phyloP scores from a whole-genome alignment of 2,113 vertebrate genomes.

The Chionodraco myersi region DNA sequence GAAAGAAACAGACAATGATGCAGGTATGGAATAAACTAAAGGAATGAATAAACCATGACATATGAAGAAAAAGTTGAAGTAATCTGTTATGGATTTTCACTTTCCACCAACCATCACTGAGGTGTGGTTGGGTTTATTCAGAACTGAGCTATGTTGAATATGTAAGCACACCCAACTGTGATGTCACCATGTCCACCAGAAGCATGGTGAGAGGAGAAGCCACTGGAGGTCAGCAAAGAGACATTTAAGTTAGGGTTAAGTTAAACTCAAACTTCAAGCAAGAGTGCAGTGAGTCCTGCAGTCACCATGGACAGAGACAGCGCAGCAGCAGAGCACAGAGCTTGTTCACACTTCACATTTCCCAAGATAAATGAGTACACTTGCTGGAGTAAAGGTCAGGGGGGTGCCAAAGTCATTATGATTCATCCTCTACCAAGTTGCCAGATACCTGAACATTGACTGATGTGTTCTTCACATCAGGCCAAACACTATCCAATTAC shows the following conservation, averaged over 20 bases:
- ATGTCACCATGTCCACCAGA: background rate
- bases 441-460: background rate
- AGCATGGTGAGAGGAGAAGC: background rate
- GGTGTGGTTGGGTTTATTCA: background rate
- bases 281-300: background rate
- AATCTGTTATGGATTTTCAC: too few relatives aligned
- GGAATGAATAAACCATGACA: too few relatives aligned
- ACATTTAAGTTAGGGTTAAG: background rate
- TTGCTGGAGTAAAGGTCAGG: background rate
- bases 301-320: conserved; percentile 40
- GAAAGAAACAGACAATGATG: background rate
- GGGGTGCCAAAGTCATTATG: too few relatives aligned
- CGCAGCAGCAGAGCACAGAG: conserved; percentile 18
- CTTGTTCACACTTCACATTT: background rate
- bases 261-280: background rate
- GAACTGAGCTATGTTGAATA: background rate
- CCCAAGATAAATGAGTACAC: background rate
- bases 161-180: background rate
- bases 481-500: background rate
- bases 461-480: background rate
- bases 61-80: too few relatives aligned
- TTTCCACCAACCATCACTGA: background rate
- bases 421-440: background rate
- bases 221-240: conserved; percentile 12
- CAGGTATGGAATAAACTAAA: background rate